Conservation (phyloP, 1,140 invertebrate species). For the Pantala flavescens region DNA sequence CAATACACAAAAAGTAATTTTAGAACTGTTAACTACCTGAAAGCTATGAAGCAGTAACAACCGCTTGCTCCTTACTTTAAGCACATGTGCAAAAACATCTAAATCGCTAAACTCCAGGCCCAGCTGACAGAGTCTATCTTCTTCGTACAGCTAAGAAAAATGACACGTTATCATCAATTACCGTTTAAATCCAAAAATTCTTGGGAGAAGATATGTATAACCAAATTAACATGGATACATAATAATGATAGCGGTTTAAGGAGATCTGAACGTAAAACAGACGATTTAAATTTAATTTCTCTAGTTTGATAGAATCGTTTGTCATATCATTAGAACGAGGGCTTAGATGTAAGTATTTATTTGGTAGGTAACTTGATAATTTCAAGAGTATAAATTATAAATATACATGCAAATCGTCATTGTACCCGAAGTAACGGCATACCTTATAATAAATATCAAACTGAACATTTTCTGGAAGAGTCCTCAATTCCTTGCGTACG, state of each 20-base stretch:
- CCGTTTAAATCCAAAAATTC: slow-evolving; percentile 30
- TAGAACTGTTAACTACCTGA: slow-evolving; percentile 37
- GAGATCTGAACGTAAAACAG: too few species aligned
- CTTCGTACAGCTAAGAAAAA: slow-evolving; percentile 47
- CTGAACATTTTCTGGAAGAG: slow-evolving; percentile 45
- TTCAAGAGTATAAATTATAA: too few species aligned
- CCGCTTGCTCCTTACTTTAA: slow-evolving; percentile 58
- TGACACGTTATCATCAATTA: slow-evolving; percentile 26
- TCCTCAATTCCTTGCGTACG: slow-evolving; percentile 34
- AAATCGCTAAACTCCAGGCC: slow-evolving; percentile 57
- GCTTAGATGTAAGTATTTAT: too few species aligned
- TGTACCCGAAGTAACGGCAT: not conserved
- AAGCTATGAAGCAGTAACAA: slow-evolving; percentile 53
- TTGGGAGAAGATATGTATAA: not conserved
- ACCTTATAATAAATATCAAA: slow-evolving; percentile 58
- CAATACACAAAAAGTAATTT: too few species aligned
- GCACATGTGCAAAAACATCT: slow-evolving; percentile 57
- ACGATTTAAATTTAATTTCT: too few species aligned
- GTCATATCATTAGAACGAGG: too few species aligned
- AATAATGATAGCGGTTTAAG: too few species aligned
- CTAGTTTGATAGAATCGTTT: too few species aligned
- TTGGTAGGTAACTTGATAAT: too few species aligned
- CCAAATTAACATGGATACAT: too few species aligned
- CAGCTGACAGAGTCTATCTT: slow-evolving; percentile 47
- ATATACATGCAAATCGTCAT: too few species aligned